Evolutionary conservation across 2,888 invertebrate genomes (phyloP).

Genomic region (Drosophila falleni): DNA sequence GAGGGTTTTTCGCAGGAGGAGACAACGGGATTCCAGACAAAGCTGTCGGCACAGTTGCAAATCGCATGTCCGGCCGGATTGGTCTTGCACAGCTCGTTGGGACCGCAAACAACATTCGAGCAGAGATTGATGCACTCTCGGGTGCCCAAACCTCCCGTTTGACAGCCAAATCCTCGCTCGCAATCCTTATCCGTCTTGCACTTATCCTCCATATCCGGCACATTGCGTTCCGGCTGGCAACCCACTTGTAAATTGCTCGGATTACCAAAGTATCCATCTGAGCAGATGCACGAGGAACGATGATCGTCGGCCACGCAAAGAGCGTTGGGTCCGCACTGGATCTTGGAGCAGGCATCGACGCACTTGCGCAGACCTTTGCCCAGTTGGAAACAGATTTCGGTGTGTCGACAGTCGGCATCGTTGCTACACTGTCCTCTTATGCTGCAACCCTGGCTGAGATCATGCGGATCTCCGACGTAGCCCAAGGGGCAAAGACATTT

Average conservation of each 20-base stretch:
- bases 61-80: constrained; percentile 89
- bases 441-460: constrained; percentile 90
- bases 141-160: constrained; percentile 88
- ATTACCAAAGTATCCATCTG: constrained; percentile 92
- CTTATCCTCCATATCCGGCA: constrained; percentile 87
- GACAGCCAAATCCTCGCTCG: constrained; percentile 89
- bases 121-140: constrained; percentile 92
- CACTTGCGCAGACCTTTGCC: constrained; percentile 92
- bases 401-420: constrained; percentile 92
- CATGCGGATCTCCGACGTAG: constrained; percentile 91
- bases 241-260: constrained; percentile 92
- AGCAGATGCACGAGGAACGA: constrained; percentile 94
- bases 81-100: constrained; percentile 92
- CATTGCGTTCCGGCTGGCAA: constrained; percentile 90
- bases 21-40: constrained; percentile 93
- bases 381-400: constrained; percentile 95
- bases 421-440: constrained; percentile 91
- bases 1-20: constrained; percentile 95
- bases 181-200: constrained; percentile 91
- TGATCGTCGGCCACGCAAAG: constrained; percentile 94
- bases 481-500: constrained; percentile 93
- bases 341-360: constrained; percentile 93
- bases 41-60: constrained; percentile 92
- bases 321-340: constrained; percentile 96
- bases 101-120: constrained; percentile 92